Evolutionary conservation across 2,888 invertebrate genomes (phyloP).

Genomic region (Meganola albula): DNA sequence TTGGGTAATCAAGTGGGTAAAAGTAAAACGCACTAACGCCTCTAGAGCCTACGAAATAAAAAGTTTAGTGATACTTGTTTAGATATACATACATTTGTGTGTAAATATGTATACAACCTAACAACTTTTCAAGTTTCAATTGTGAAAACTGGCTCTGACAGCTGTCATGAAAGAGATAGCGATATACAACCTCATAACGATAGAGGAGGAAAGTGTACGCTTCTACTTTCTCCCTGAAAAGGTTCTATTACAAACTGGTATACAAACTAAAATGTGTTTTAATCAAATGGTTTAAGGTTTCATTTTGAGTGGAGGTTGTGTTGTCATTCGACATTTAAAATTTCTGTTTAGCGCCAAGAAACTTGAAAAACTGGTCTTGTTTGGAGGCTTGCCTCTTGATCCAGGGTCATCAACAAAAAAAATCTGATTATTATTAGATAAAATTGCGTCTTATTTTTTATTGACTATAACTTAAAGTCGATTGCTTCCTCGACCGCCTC

Average conservation of each 20-base stretch:
- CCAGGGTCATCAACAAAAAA: conserved; percentile 47
- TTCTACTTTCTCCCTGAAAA: conserved; percentile 14
- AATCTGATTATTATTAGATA: conserved; percentile 21
- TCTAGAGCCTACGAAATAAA: too few relatives aligned
- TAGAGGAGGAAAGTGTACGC: conserved; percentile 20
- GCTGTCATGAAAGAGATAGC: conserved; percentile 40
- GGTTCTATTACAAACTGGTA: conserved; percentile 8
- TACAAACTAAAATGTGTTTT: conserved; percentile 13
- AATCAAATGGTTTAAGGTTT: conserved; percentile 6
- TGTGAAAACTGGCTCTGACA: conserved; percentile 61
- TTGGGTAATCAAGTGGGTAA: too few relatives aligned
- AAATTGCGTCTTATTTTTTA: conserved; percentile 25
- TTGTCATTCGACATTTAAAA: conserved; percentile 17
- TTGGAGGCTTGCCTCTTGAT: conserved; percentile 55
- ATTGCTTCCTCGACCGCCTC: conserved; percentile 14
- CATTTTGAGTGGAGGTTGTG: conserved; percentile 12
- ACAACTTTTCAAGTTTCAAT: conserved; percentile 50
- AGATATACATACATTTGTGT: too few relatives aligned
- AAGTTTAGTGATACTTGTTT: too few relatives aligned
- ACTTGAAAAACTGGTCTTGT: conserved; percentile 53
- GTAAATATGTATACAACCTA: conserved; percentile 21
- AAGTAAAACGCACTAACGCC: too few relatives aligned
- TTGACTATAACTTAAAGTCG: conserved; percentile 10
- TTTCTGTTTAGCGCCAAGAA: conserved; percentile 31
- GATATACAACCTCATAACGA: conserved; percentile 8